phyloP scores from a whole-genome alignment of 2,797 vertebrate genomes.

The Hyperoplus immaculatus region DNA sequence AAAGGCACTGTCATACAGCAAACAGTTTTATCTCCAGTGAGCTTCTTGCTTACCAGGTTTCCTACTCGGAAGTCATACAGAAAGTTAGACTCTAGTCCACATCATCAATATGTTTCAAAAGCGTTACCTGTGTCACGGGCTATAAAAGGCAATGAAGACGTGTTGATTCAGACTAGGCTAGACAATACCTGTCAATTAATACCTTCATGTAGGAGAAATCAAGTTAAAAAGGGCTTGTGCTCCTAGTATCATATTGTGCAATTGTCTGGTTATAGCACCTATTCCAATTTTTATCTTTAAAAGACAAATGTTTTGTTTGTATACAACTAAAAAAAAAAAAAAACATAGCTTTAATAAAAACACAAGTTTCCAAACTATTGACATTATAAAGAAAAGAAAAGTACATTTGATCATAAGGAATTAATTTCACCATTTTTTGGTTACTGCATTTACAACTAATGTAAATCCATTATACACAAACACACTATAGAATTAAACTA shows the following conservation, averaged over 20 bases:
- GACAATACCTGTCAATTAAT: background rate
- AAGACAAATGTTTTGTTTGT: background rate
- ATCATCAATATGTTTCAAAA: background rate
- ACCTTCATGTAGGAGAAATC: background rate
- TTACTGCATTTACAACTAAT: background rate
- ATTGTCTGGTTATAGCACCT: background rate
- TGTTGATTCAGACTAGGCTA: background rate
- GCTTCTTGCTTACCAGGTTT: conserved; percentile 38
- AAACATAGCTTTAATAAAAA: background rate
- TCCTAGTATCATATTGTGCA: background rate
- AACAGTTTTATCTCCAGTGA: conserved; percentile 72
- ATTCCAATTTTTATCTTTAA: background rate
- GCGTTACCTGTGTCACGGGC: background rate
- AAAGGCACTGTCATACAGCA: conserved; percentile 43
- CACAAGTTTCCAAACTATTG: background rate
- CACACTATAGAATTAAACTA: background rate
- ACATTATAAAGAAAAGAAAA: background rate
- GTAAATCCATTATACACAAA: background rate
- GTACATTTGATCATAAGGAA: background rate
- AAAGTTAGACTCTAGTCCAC: background rate
- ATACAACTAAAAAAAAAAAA: background rate
- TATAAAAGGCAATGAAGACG: conserved; percentile 26
- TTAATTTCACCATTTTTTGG: background rate
- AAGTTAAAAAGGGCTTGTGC: too few relatives aligned
- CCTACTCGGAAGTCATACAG: background rate